Conservation (phyloP, 2,888 invertebrate species). For the Theodoxus fluviatilis region DNA sequence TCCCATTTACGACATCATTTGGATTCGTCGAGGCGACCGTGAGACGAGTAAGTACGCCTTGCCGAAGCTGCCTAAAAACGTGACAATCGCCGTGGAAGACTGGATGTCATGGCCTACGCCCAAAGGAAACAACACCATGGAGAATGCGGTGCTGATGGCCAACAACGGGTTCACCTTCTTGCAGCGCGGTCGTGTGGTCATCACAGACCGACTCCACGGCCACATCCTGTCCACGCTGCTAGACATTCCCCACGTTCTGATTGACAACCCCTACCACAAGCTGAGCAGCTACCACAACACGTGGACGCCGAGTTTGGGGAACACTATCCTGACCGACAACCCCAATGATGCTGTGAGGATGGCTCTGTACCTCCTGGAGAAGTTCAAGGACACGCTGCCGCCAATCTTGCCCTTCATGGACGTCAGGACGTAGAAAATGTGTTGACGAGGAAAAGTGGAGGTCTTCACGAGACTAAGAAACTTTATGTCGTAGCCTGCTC, state of each 20-base stretch:
- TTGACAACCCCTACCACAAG: constrained; percentile 34
- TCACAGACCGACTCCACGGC: constrained; percentile 38
- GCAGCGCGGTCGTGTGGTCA: constrained; percentile 35
- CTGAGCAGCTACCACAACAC: constrained; percentile 31
- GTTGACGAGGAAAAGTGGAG: no score
- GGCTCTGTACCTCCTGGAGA: constrained; percentile 28
- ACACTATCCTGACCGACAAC: constrained; percentile 28
- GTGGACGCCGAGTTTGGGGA: constrained; percentile 33
- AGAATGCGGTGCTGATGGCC: constrained; percentile 27
- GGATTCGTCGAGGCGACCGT: no score
- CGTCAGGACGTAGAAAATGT: no score
- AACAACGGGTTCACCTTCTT: constrained; percentile 29
- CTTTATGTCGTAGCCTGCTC: no score
- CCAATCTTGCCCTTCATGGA: constrained; percentile 21
- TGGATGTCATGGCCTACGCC: constrained; percentile 26
- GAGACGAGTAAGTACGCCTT: no score
- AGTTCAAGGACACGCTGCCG: constrained; percentile 26
- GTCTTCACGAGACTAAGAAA: no score
- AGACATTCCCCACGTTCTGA: constrained; percentile 37
- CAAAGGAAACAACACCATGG: constrained; percentile 23
- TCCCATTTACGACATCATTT: no score
- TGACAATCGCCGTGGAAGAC: constrained; percentile 10
- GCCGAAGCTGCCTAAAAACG: no score
- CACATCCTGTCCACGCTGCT: constrained; percentile 35
- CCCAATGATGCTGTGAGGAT: constrained; percentile 29